Conservation (phyloP, 2,113 vertebrate genomes). For the Zosterops pallidus region DNA sequence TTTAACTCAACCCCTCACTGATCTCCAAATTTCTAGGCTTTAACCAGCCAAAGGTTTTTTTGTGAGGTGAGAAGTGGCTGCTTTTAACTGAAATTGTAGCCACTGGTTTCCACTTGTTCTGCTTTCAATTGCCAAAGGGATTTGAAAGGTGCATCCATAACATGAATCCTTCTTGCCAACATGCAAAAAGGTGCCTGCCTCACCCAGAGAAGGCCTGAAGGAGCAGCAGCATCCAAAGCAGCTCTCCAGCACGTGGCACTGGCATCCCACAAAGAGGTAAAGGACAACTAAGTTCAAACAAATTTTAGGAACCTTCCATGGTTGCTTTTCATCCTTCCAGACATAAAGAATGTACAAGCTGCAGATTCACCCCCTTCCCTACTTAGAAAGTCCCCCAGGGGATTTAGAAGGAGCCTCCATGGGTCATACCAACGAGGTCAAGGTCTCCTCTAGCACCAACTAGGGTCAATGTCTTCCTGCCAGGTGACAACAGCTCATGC, state of each 20-base stretch:
- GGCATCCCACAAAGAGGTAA: not conserved
- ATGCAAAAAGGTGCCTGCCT: not conserved
- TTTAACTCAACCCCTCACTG: not conserved
- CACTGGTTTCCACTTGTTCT: not conserved
- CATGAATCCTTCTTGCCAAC: not conserved
- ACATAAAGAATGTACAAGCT: slow-evolving; percentile 25
- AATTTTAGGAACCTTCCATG: slow-evolving; percentile 18
- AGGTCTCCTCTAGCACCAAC: slow-evolving; percentile 41
- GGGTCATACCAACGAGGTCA: slow-evolving; percentile 29
- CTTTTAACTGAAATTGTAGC: not conserved
- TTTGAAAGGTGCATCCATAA: not conserved
- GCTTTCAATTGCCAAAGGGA: not conserved
- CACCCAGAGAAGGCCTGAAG: not conserved
- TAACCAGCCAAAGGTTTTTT: not conserved
- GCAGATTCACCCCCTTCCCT: slow-evolving; percentile 21
- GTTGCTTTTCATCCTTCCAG: slow-evolving; percentile 33
- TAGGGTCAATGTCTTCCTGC: not conserved
- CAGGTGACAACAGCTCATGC: slow-evolving; percentile 35
- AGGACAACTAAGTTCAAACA: slow-evolving; percentile 16
- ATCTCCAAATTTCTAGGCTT: not conserved
- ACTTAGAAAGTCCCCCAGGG: slow-evolving; percentile 39
- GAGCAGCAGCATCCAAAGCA: not conserved
- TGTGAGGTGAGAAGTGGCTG: not conserved
- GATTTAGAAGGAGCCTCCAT: slow-evolving; percentile 52
- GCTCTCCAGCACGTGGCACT: not conserved